Evolutionary conservation across 1,140 invertebrate species (phyloP), one percentile per base, ranked within the genome.

Genomic region (Schlechtendalia chinensis): DNA sequence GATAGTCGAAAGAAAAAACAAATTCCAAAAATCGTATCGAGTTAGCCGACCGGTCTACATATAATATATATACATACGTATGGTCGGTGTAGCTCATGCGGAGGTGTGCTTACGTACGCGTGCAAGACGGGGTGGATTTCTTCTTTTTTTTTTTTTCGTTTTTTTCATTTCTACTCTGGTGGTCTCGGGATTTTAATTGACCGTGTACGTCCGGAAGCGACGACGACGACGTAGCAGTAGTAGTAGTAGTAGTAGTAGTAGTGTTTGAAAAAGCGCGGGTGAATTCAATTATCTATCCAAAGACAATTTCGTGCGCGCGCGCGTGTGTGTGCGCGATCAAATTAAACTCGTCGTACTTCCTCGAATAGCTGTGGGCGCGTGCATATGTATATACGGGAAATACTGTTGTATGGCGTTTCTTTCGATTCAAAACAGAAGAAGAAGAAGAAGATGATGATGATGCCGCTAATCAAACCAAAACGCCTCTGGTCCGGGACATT

Each of bases 121-220:
- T 11, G 50, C 24, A 5, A 72, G 27, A 54, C 24, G 24, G 50
- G 69, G 47, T 54, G 69, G 19, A 29, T n/a, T 54, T 72, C 14
- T n/a, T 56, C 39, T 45, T n/a, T n/a, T n/a, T n/a, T n/a, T n/a
- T n/a, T n/a, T n/a, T n/a, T n/a, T n/a, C n/a, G n/a, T n/a, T 39
- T 39, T 39, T 39, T 8, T 8, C 32, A 39, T 4, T 50, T 63
- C 75, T 27, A 24, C 75, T 45, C 11, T 16, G 75, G 75, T 79
- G 75, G 75, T 79, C 75, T 39, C 58, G 58, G 10, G 58, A 47
- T 79, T 79, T 77, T 79, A 79, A 79, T 79, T 61, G 58, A 79
- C 72, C 54, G 75, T 63, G 58, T 61, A 61, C 75, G 75, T 79
- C 75, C 75, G 58, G 75, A 79, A 79, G 75, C 75, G 58, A 79